Evolutionary conservation across 2,888 invertebrate species (phyloP), one percentile per base, ranked within the genome.

Genomic region (Hirtodrosophila alboralis): DNA sequence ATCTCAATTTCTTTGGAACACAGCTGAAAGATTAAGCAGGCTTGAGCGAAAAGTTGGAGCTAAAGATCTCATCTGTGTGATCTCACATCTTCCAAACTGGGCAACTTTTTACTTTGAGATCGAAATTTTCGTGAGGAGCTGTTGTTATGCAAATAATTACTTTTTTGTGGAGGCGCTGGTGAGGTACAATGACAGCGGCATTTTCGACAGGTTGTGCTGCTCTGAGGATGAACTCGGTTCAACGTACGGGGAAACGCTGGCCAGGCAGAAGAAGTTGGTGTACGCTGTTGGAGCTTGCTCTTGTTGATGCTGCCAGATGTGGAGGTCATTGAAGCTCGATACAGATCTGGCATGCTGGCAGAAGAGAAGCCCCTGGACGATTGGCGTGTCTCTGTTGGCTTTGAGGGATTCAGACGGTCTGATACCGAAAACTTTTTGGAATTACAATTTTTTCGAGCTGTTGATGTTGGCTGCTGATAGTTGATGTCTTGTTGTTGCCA

Each of bases 311-410:
- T 45, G 27, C 13, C 28, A 1, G 41, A n/a, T 5, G 12, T 4
- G 5, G 62, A 23, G 12, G 26, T n/a, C 1, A 33, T 4, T 3
- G 38, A 9, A 8, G 16, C 9, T 9, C 38, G 30, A 31, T 48
- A 40, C n/a, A 74, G 13, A 28, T 74, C 48, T 1, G 78, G 75
- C 70, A 78, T 45, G 44, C 74, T 78, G 18, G 30, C 23, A 0
- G 69, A 45, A 1, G 40, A 41, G 1, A 27, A 13, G 4, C 34
- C 30, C 48, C 58, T 77, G 3, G 21, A 5, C 9, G 28, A 14
- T 0, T 40, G 34, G 1, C 47, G 27, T 10, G 21, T 3, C 1
- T 13, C 7, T 6, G 10, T 16, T 8, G 27, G 8, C 13, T 36
- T 63, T 9, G 27, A 5, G 8, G 16, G 8, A 5, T 9, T 14